Evolutionary conservation across 2,113 vertebrate genomes (phyloP).

Genomic region (Guaruba guarouba): DNA sequence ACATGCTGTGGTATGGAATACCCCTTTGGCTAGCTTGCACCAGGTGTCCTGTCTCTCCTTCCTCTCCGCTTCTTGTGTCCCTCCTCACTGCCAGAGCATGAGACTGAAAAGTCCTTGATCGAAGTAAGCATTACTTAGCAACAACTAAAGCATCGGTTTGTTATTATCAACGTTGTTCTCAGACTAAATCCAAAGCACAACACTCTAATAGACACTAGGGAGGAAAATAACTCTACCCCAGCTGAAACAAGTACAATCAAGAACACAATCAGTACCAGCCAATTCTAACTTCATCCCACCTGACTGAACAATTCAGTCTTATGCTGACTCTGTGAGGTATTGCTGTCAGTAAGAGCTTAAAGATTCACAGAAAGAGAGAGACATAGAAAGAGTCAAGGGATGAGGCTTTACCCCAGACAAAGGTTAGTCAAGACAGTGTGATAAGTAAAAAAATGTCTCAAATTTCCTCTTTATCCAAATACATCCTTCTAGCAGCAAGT

Average conservation of each 20-base stretch:
- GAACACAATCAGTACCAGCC: background rate
- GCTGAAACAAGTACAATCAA: background rate
- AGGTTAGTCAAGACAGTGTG: background rate
- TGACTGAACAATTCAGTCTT: background rate
- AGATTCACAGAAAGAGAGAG: background rate
- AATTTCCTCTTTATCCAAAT: background rate
- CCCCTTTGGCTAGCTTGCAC: background rate
- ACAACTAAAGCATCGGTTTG: background rate
- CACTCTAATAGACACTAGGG: background rate
- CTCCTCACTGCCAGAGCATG: background rate
- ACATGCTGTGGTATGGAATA: background rate
- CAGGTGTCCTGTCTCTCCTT: background rate
- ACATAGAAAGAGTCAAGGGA: background rate
- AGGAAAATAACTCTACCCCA: background rate
- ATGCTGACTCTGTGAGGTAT: background rate
- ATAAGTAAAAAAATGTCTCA: background rate
- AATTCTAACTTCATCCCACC: background rate
- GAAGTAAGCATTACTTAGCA: background rate
- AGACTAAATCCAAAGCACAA: background rate
- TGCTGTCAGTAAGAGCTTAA: background rate
- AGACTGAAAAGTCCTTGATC: background rate
- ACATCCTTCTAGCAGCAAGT: background rate
- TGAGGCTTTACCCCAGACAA: background rate
- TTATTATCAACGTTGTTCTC: background rate
- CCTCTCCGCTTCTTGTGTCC: background rate